Evolutionary conservation across 2,113 vertebrate species (phyloP).

Genomic region (Capra hircus): DNA sequence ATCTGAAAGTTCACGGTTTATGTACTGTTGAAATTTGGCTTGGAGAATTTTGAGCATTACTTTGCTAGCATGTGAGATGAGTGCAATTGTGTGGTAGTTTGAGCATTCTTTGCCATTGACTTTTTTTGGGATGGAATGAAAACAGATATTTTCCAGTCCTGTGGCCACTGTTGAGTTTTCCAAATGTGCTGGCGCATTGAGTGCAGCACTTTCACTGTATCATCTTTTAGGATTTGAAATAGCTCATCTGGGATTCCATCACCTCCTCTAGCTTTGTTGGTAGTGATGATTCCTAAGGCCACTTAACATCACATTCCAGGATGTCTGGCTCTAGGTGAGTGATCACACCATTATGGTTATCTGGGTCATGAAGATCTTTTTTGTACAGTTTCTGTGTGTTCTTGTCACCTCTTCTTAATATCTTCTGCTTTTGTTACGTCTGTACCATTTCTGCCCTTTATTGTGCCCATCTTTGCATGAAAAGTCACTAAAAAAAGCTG

Average conservation of each 20-base stretch:
- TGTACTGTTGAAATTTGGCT: not conserved
- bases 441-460: not conserved
- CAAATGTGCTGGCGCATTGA: not conserved
- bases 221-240: not conserved
- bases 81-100: not conserved
- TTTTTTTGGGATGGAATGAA: not conserved
- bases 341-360: not conserved
- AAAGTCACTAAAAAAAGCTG: not conserved
- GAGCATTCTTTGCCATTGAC: not conserved
- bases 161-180: not conserved
- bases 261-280: not conserved
- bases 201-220: not conserved
- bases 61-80: not conserved
- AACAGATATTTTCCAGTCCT: not conserved
- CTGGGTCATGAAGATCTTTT: not conserved
- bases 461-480: not conserved
- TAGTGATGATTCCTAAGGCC: not conserved
- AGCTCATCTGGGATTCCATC: not conserved
- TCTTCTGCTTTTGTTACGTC: not conserved
- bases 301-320: not conserved
- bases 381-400: not conserved
- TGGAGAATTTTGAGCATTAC: too few species aligned
- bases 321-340: not conserved
- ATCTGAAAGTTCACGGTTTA: not conserved
- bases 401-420: not conserved